Percentiles rank a stretch among this genome's conserved stretches.
phyloP scores from a whole-genome alignment of 2,888 invertebrate genomes.

The Ophion ventricosus region DNA sequence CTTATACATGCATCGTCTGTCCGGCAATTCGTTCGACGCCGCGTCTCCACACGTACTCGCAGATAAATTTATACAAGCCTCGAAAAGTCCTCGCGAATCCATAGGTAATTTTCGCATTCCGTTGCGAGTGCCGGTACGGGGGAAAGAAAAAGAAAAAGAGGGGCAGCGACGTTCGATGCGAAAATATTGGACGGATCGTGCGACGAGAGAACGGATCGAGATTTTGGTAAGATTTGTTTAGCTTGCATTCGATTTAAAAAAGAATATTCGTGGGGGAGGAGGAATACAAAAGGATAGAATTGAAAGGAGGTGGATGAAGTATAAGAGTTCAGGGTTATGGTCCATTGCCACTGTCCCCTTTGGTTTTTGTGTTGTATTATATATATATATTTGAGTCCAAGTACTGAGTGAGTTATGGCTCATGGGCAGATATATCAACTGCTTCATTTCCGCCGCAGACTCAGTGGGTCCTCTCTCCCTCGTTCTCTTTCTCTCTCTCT shows the following conservation, averaged over 20 bases:
- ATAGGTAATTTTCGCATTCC: conserved; percentile 32
- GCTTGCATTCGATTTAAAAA: background rate
- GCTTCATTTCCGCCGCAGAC: conserved; percentile 82
- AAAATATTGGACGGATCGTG: background rate
- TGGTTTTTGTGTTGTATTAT: conserved; percentile 42
- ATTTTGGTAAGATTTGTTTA: too few species aligned
- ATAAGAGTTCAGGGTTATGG: conserved; percentile 53
- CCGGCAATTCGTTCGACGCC: conserved; percentile 13
- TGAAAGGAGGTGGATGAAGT: conserved; percentile 27
- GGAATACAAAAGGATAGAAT: conserved; percentile 14
- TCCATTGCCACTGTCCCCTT: conserved; percentile 57
- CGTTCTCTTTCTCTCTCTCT: conserved; percentile 21
- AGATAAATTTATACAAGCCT: conserved; percentile 48
- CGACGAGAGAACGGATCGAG: too few species aligned
- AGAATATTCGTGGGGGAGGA: background rate
- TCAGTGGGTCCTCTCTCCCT: conserved; percentile 69
- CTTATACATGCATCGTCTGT: background rate
- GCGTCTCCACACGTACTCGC: conserved; percentile 3
- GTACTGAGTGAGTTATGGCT: conserved; percentile 82
- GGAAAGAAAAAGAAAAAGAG: conserved; percentile 13
- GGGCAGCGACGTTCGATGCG: background rate
- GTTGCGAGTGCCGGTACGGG: background rate
- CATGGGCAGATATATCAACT: conserved; percentile 81
- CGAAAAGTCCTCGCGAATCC: conserved; percentile 11
- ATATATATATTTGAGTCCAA: conserved; percentile 59